Percentiles rank a stretch among this genome's conserved stretches.
phyloP scores from a whole-genome alignment of 2,797 vertebrate species.

The Perodicticus potto region DNA sequence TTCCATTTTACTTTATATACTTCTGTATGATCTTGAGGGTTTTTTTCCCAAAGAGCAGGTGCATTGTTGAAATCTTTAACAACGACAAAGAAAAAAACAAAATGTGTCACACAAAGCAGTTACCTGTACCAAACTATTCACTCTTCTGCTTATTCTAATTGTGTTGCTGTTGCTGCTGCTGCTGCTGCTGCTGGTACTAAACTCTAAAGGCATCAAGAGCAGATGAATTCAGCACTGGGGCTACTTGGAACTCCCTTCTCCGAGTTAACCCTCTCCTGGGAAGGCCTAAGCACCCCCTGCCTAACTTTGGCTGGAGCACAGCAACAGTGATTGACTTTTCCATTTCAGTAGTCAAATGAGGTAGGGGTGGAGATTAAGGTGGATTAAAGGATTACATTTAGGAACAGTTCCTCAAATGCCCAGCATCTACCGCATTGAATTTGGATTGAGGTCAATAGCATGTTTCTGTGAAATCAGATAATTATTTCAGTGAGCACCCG shows the following conservation, averaged over 20 bases:
- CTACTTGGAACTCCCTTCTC: not conserved
- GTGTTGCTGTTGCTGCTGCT: not conserved
- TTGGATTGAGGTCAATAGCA: constrained; percentile 82
- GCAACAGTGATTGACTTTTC: constrained; percentile 68
- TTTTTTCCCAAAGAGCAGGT: not conserved
- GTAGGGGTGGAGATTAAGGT: constrained; percentile 80
- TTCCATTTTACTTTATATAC: not conserved
- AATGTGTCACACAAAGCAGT: not conserved
- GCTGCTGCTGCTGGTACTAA: not conserved
- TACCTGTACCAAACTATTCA: not conserved
- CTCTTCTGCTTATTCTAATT: not conserved
- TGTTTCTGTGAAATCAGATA: constrained; percentile 79
- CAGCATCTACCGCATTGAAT: constrained; percentile 78
- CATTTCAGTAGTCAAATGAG: constrained; percentile 71
- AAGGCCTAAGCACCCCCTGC: constrained; percentile 54
- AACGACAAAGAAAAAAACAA: constrained; percentile 1
- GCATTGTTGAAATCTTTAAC: not conserved
- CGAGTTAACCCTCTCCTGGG: not conserved
- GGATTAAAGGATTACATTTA: constrained; percentile 85
- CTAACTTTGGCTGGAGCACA: not conserved
- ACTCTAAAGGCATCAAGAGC: not conserved
- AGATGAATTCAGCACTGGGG: not conserved
- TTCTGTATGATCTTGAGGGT: not conserved
- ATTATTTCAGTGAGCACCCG: constrained; percentile 77
- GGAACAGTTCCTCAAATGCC: constrained; percentile 78